phyloP scores from a whole-genome alignment of 2,113 vertebrate species.

The Sarotherodon lohbergeri region DNA sequence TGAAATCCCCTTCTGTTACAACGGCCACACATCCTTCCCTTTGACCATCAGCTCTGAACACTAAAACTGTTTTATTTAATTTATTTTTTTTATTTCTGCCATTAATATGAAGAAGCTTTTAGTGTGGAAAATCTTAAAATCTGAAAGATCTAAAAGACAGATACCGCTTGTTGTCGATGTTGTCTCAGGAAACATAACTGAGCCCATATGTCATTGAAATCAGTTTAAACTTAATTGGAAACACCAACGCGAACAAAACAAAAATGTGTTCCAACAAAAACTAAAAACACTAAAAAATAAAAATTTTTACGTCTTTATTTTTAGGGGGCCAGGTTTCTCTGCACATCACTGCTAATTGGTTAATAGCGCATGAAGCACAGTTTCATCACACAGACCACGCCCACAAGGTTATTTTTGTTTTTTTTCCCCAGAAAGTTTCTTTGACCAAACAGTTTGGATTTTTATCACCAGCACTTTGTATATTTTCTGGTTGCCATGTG shows the following conservation, averaged over 20 bases:
- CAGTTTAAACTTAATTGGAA: neutral
- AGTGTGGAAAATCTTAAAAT: neutral
- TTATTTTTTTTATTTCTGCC: neutral
- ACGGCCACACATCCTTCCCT: neutral
- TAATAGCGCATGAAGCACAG: neutral
- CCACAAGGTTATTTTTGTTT: neutral
- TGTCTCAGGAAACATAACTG: neutral
- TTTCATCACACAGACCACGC: neutral
- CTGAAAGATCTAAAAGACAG: neutral
- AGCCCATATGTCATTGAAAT: neutral
- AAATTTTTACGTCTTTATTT: neutral
- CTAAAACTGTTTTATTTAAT: conserved; percentile 8
- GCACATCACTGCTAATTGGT: neutral
- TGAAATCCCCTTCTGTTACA: neutral
- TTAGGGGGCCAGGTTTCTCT: neutral
- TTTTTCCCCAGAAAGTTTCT: neutral
- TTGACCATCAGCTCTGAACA: neutral
- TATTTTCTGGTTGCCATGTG: neutral
- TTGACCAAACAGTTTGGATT: neutral
- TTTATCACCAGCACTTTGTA: neutral
- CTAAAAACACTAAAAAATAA: neutral
- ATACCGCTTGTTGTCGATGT: neutral
- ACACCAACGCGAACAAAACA: neutral
- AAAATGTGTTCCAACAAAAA: neutral
- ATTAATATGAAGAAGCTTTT: neutral